Evolutionary conservation across 1,140 invertebrate genomes (phyloP), one percentile per base, ranked within the genome.

Genomic region (Phocides pigmalion): DNA sequence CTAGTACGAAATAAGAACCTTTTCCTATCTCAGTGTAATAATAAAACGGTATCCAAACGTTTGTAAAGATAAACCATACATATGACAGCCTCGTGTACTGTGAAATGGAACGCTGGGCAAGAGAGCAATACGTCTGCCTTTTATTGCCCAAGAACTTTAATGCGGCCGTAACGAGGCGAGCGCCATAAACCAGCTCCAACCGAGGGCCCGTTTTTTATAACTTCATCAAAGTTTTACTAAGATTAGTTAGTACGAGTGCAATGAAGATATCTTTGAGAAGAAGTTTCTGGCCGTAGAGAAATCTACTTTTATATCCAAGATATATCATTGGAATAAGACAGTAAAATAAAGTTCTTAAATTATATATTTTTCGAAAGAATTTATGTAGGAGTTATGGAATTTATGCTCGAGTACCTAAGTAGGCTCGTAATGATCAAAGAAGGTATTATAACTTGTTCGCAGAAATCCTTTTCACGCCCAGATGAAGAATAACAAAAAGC

Each of bases 191-290:
- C 37, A 47, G 47, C 54, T 59, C 28, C n/a, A 47, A 32, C 14
- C n/a, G 16, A 47, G 54, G 17, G 42, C 42, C 17, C 39, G 17
- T 44, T 58, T 58, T 58, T 59, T 59, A 46, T 47, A 47, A 35
- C 54, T 59, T 59, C 42, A 35, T 59, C 22, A 59, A 59, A 59
- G 41, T 59, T 59, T 59, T 14, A 19, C 54, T 3, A 16, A 58
- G 39, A 58, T 58, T 58, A 46, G 54, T 46, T 58, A 19, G 41
- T 41, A 17, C 37, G 19, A 58, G 41, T 46, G 32, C 32, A 35
- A 35, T 35, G 41, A 46, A 58, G 41, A 46, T 56, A 42, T 56
- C 39, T 28, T 35, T 17, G 39, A 17, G 39, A n/a, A 44, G 17
- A 47, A 46, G 15, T 32, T 58, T 35, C 54, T 14, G 15, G 15